Base-by-base conservation (phyloP, 1,140 invertebrate species). In the Lordiphosa collinella region DNA sequence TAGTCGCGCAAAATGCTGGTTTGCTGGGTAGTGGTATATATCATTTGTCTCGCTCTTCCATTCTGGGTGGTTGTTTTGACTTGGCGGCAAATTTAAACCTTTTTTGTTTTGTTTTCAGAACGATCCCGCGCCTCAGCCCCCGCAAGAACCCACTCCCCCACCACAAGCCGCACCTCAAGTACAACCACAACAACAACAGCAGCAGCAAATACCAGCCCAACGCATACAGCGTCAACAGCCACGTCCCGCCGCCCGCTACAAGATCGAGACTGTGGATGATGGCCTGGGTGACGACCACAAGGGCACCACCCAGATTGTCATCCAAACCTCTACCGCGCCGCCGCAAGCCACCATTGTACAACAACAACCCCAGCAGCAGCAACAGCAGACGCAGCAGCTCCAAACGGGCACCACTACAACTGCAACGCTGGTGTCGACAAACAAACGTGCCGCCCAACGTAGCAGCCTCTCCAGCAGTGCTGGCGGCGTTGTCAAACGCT, bases 191-290 rank as follows among this genome's bases (percentile, higher is more conserved):
- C 73, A 78, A 14, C 64, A 63, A 43, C 56, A 51, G 32, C 71
- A 55, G 13, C 58, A 58, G 54, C 69, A 66, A 49, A 61, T 84
- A 46, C 62, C 85, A 51, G 46, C 78, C 16, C 86, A 87, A 37
- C 78, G 74, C 18, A 63, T 78, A 32, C 78, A 82, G 54, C 78
- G 78, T 37, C 78, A 84, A 61, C 78, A 84, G 46, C 67, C 67
- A 13, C 67, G 73, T 34, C 29, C 78, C 29, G 63, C 78, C 11
- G 72, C 78, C 12, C 60, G 67, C 32, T 89, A 88, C 48, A 89
- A 89, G 67, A 84, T 89, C 22, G 88, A 89, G 44, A 87, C 88
- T n/a, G 70, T 88, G 40, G 88, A 89, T 14, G 88, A 89, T 62
- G 76, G 73, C 12, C 29, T 79, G 47, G 84, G 68, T 18, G 87